Percentiles rank a stretch among this genome's conserved stretches.
These are phyloP conservation scores for Deilephila elpenor DNA, from an alignment of 2,888 invertebrate genomes.

Conservation along the genomic window DNA sequence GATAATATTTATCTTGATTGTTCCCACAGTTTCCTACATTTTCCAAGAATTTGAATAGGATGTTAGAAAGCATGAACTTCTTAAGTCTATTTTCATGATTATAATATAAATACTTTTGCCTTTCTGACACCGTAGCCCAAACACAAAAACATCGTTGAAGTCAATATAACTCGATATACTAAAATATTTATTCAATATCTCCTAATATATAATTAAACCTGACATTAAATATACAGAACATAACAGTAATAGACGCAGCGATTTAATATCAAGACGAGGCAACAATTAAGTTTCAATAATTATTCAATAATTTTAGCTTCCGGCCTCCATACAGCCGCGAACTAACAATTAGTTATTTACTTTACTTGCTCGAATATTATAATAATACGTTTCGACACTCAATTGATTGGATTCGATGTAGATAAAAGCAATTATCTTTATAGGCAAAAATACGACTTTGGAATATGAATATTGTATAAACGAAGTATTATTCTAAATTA, in stretches of 20 bases:
- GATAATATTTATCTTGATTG: too few species aligned
- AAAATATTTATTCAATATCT: neutral
- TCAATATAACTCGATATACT: neutral
- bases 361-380: neutral
- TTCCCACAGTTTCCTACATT: too few species aligned
- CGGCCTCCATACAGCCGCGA: neutral
- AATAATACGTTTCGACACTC: neutral
- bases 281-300: neutral
- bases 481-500: too few species aligned
- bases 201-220: neutral
- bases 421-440: too few species aligned
- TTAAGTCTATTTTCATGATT: too few species aligned
- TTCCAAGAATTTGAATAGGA: too few species aligned
- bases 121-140: too few species aligned
- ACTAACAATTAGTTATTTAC: neutral
- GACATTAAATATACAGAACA: neutral
- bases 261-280: neutral
- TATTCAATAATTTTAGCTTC: neutral
- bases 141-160: too few species aligned
- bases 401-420: neutral
- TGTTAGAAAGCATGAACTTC: too few species aligned
- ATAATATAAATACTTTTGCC: too few species aligned
- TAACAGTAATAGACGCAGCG: neutral
- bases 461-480: too few species aligned
- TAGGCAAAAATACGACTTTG: too few species aligned